phyloP scores from a whole-genome alignment of 2,888 invertebrate genomes.

The Cheilosia urbana region DNA sequence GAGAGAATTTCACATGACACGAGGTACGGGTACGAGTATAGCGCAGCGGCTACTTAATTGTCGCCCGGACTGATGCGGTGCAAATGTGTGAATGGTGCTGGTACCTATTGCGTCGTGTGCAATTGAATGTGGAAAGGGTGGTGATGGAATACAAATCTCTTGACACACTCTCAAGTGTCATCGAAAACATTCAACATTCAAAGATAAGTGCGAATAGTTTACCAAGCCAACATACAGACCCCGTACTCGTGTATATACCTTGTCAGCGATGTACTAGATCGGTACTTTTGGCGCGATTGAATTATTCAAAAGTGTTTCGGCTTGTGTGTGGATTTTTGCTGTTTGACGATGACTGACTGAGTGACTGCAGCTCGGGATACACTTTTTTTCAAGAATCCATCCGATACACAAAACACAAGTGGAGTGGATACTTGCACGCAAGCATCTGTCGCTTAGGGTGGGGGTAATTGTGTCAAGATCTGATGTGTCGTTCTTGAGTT shows the following conservation, averaged over 20 bases:
- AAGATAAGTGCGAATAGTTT: slow-evolving; percentile 47
- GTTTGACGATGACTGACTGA: slow-evolving; percentile 22
- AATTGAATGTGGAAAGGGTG: slow-evolving; percentile 14
- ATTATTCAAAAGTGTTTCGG: slow-evolving; percentile 56
- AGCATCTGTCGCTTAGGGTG: slow-evolving; percentile 33
- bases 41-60: slow-evolving; percentile 50
- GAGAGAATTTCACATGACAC: slow-evolving; percentile 30
- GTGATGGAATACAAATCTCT: slow-evolving; percentile 53
- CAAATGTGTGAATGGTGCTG: slow-evolving; percentile 35
- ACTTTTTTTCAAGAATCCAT: slow-evolving; percentile 53
- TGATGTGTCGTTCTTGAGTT: slow-evolving; percentile 54
- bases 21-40: no score
- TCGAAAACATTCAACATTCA: slow-evolving; percentile 58
- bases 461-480: slow-evolving; percentile 64
- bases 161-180: slow-evolving; percentile 66
- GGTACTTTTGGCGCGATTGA: slow-evolving; percentile 49
- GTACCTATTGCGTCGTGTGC: neutral
- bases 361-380: slow-evolving; percentile 49
- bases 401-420: slow-evolving; percentile 32
- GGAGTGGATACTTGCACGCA: slow-evolving; percentile 7
- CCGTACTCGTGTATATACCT: neutral
- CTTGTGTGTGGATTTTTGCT: neutral
- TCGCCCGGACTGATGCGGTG: slow-evolving; percentile 13
- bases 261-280: slow-evolving; percentile 37
- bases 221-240: neutral